phyloP scores from a whole-genome alignment of 2,113 vertebrate species.

The Oreocharis arfaki region DNA sequence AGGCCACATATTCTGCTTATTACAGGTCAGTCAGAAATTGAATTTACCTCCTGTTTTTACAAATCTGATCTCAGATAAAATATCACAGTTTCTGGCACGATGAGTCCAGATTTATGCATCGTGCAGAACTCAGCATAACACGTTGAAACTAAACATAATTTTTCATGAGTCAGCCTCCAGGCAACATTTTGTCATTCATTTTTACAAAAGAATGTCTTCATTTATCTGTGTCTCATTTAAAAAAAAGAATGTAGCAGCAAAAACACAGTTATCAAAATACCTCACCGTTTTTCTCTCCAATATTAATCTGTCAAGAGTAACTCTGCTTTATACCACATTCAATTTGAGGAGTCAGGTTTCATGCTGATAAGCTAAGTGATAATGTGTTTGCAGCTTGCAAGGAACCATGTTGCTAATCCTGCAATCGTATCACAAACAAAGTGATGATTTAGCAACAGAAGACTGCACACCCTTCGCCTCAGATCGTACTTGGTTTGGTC shows the following conservation, averaged over 20 bases:
- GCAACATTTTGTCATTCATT: slow-evolving; percentile 21
- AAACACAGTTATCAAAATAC: neutral
- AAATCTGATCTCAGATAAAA: neutral
- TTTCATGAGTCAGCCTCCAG: neutral
- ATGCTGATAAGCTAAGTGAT: neutral
- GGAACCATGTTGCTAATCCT: neutral
- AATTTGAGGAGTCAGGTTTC: neutral
- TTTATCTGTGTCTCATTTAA: neutral
- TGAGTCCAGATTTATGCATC: neutral
- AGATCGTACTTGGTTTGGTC: neutral
- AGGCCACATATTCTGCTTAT: neutral
- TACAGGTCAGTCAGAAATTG: neutral
- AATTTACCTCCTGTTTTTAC: neutral
- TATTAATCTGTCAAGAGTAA: neutral
- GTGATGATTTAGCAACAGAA: neutral
- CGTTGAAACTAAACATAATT: neutral
- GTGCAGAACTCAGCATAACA: neutral
- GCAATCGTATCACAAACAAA: neutral
- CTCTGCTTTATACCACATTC: neutral
- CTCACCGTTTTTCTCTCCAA: neutral
- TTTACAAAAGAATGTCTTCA: slow-evolving; percentile 16
- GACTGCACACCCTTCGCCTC: neutral
- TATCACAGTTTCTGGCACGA: neutral
- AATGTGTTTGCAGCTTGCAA: neutral
- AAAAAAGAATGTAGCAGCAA: neutral